Evolutionary conservation across 1,140 invertebrate genomes (phyloP).

Genomic region (Phortica variegata): DNA sequence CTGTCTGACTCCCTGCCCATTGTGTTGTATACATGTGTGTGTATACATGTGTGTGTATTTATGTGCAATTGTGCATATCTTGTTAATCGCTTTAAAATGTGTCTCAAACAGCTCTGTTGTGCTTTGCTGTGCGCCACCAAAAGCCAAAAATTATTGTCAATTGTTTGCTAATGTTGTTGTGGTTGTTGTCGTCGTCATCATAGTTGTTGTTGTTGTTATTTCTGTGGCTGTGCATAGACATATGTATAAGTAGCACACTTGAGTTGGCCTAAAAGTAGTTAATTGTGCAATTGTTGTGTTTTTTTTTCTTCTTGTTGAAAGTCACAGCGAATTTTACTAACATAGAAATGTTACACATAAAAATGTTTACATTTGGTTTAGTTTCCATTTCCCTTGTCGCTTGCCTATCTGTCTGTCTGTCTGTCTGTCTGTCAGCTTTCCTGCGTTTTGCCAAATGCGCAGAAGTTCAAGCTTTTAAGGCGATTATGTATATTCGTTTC

Average conservation of each 20-base stretch:
- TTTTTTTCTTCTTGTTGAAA: background rate
- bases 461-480: conserved; percentile 28
- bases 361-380: background rate
- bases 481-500: too few relatives aligned
- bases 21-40: too few relatives aligned
- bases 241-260: too few relatives aligned
- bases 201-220: conserved; percentile 18
- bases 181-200: conserved; percentile 14
- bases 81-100: too few relatives aligned
- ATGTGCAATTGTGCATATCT: too few relatives aligned
- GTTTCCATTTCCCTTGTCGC: background rate
- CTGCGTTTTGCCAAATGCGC: conserved; percentile 9
- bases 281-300: conserved; percentile 36
- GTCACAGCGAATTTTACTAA: too few relatives aligned
- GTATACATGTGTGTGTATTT: too few relatives aligned
- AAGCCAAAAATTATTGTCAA: conserved; percentile 45
- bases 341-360: too few relatives aligned
- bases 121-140: conserved; percentile 1
- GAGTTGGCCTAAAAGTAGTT: too few relatives aligned
- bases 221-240: too few relatives aligned
- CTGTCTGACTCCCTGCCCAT: too few relatives aligned
- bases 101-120: conserved; percentile 16
- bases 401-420: background rate
- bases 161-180: conserved; percentile 22
- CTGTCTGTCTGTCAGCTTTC: conserved; percentile 1